These are phyloP conservation scores for Tupiocoris notatus DNA, from an alignment of 2,888 invertebrate genomes.

Conservation along the genomic window DNA sequence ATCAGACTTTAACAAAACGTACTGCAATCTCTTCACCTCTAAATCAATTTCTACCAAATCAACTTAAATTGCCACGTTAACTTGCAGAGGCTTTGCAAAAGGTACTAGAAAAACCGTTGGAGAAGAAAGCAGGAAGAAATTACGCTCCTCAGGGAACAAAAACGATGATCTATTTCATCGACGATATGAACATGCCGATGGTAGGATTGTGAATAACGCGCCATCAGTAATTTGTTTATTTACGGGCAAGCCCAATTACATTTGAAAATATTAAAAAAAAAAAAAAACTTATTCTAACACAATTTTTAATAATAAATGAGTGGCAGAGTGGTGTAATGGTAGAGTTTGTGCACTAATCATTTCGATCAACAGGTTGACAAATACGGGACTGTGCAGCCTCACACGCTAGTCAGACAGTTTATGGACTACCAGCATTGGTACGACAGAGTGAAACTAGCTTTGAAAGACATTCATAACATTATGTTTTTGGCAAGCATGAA, in stretches of 20 bases:
- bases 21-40: neutral
- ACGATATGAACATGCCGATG: slow-evolving; percentile 92
- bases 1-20: neutral
- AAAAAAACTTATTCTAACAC: too few species aligned
- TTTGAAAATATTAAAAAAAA: too few species aligned
- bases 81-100: slow-evolving; percentile 76
- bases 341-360: too few species aligned
- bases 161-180: slow-evolving; percentile 88
- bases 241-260: too few species aligned
- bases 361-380: slow-evolving; percentile 66
- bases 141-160: slow-evolving; percentile 93
- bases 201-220: too few species aligned
- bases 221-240: too few species aligned
- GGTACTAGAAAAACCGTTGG: slow-evolving; percentile 85
- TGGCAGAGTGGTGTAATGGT: too few species aligned
- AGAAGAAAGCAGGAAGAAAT: slow-evolving; percentile 92
- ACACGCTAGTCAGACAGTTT: slow-evolving; percentile 87
- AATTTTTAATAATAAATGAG: too few species aligned
- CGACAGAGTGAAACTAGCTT: slow-evolving; percentile 76
- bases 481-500: slow-evolving; percentile 96
- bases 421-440: slow-evolving; percentile 97
- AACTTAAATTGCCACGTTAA: too few species aligned
- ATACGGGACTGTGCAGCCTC: slow-evolving; percentile 93
- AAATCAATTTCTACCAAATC: too few species aligned
- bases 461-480: slow-evolving; percentile 90